Conservation (phyloP, 2,113 vertebrate species). For the Oxyura jamaicensis region DNA sequence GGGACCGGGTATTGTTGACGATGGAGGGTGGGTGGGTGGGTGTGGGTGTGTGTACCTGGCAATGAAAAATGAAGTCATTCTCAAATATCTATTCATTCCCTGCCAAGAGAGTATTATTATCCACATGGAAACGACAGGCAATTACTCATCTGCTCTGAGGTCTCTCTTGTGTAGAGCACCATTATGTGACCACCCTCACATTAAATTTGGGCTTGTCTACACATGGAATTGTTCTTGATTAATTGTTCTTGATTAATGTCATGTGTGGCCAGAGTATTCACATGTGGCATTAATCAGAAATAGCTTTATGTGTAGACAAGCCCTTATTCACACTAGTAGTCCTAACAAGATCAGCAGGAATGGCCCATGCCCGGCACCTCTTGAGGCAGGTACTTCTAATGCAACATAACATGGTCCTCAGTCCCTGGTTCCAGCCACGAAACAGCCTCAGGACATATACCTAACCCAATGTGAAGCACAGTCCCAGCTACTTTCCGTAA, state of each 20-base stretch:
- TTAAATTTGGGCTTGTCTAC: conserved; percentile 48
- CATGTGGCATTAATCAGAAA: conserved; percentile 26
- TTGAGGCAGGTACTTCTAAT: not conserved
- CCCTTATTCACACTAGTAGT: not conserved
- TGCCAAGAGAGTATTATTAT: not conserved
- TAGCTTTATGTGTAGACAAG: conserved; percentile 3
- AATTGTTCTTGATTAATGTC: conserved; percentile 48
- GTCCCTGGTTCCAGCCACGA: not conserved
- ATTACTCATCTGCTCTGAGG: conserved; percentile 27
- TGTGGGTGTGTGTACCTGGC: not conserved
- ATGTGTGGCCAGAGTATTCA: conserved; percentile 18
- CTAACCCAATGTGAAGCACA: not conserved
- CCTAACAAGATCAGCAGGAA: not conserved
- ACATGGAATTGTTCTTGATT: conserved; percentile 18
- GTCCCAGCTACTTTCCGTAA: not conserved
- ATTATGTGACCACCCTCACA: conserved; percentile 30
- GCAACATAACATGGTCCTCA: not conserved
- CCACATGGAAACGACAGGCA: not conserved
- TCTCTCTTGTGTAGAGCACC: not conserved
- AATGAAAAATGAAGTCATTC: conserved; percentile 24
- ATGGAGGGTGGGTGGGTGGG: not conserved
- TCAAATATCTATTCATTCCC: not conserved
- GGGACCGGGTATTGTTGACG: not conserved
- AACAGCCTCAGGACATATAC: not conserved
- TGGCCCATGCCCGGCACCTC: not conserved